These are phyloP conservation scores for Hestina assimilis DNA, from an alignment of 1,140 invertebrate genomes.

Conservation along the genomic window DNA sequence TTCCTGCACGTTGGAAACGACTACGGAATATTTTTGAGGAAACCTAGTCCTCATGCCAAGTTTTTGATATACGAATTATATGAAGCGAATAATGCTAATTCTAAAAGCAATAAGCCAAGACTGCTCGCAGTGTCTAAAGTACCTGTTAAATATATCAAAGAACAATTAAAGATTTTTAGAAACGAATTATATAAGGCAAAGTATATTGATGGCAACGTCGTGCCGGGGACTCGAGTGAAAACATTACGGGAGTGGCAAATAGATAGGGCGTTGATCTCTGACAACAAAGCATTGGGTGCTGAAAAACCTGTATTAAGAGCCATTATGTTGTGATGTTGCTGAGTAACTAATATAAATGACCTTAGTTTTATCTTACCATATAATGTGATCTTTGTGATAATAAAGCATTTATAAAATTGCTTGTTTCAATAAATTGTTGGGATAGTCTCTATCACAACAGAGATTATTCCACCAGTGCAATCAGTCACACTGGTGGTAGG, in stretches of 20 bases:
- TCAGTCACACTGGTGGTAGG: too few species aligned
- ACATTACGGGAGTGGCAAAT: conserved; percentile 68
- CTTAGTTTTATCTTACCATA: not conserved
- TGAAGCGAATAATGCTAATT: conserved; percentile 46
- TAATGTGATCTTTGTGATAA: not conserved
- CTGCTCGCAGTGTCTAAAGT: conserved; percentile 58
- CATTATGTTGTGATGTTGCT: conserved; percentile 7
- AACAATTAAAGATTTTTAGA: conserved; percentile 52
- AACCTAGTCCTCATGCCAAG: conserved; percentile 56
- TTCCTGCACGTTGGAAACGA: conserved; percentile 60
- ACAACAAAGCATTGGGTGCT: conserved; percentile 1
- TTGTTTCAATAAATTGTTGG: too few species aligned
- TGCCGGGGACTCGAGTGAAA: conserved; percentile 56
- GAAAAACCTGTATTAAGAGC: conserved; percentile 11
- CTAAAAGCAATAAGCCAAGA: conserved; percentile 37
- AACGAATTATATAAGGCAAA: conserved; percentile 56
- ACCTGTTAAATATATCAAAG: conserved; percentile 55
- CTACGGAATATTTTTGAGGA: conserved; percentile 52
- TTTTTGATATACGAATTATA: conserved; percentile 60
- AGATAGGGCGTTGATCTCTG: conserved; percentile 38
- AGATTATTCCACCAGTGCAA: too few species aligned
- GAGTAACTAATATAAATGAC: not conserved
- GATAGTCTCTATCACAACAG: too few species aligned
- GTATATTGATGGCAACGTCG: conserved; percentile 47
- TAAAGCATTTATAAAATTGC: too few species aligned